A percentile compares a stretch with the other conserved stretches of the same genome.
phyloP scores from a whole-genome alignment of 2,797 vertebrate species.

The Poeciliopsis turneri region DNA sequence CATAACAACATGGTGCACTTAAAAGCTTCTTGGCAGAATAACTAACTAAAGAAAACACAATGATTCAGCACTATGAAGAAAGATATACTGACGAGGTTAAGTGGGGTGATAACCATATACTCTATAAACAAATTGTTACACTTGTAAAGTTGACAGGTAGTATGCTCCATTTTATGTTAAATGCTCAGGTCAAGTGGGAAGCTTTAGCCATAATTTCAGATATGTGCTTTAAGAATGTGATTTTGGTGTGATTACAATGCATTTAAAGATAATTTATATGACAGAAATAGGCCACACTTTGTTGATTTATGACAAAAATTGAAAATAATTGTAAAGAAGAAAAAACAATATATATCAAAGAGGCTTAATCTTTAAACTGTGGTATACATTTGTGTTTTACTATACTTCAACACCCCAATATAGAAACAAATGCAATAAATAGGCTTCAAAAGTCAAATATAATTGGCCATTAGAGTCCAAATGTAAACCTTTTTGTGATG shows the following conservation, averaged over 20 bases:
- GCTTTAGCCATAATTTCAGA: neutral
- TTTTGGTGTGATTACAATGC: neutral
- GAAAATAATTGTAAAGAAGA: neutral
- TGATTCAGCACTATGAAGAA: constrained; percentile 33
- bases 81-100: constrained; percentile 47
- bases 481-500: neutral
- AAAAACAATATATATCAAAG: neutral
- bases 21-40: constrained; percentile 59
- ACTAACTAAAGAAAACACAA: constrained; percentile 27
- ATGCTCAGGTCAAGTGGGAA: neutral
- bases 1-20: constrained; percentile 51
- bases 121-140: constrained; percentile 16
- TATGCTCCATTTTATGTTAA: constrained; percentile 6
- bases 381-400: neutral
- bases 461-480: neutral
- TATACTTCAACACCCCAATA: too few relatives aligned
- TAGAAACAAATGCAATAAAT: neutral
- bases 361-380: neutral
- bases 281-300: neutral
- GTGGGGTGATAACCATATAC: constrained; percentile 30
- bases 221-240: neutral
- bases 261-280: neutral
- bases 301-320: neutral
- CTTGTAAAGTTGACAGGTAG: neutral
- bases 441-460: neutral